Percentiles rank a stretch among this genome's conserved stretches.
Evolutionary conservation across 2,113 vertebrate species (phyloP).

Genomic region (Picathartes gymnocephalus): DNA sequence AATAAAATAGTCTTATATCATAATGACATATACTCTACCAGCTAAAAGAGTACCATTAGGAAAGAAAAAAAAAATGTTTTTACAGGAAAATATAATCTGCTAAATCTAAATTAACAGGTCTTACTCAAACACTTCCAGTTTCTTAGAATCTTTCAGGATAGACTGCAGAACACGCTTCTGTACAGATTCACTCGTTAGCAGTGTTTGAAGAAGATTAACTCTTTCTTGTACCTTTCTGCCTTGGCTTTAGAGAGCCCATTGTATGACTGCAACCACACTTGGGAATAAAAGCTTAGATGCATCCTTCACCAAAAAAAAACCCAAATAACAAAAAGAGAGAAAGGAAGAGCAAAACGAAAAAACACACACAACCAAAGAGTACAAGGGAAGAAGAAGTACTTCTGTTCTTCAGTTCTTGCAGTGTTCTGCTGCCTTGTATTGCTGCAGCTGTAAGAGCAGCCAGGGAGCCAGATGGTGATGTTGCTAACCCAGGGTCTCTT

Average conservation of each 20-base stretch:
- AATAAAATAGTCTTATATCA: neutral
- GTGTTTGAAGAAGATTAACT: neutral
- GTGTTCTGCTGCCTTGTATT: neutral
- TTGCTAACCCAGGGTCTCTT: neutral
- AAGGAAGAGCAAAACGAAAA: neutral
- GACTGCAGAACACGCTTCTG: neutral
- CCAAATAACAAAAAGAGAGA: neutral
- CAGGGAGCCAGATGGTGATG: neutral
- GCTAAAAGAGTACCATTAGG: neutral
- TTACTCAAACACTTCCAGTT: neutral
- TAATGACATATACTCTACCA: neutral
- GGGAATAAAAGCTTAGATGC: neutral
- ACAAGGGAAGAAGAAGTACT: neutral
- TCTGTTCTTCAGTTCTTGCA: neutral
- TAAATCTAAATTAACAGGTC: neutral
- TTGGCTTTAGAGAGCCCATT: neutral
- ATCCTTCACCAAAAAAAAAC: neutral
- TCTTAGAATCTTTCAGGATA: neutral
- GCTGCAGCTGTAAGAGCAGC: neutral
- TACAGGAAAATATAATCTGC: neutral
- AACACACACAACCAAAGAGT: neutral
- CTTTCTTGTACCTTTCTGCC: neutral
- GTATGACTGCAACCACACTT: neutral
- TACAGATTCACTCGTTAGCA: accelerated
- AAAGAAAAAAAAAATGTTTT: neutral